Percentiles rank a stretch among this genome's conserved stretches.
Evolutionary conservation across 2,797 vertebrate genomes (phyloP).

Genomic region (Spea hammondii): DNA sequence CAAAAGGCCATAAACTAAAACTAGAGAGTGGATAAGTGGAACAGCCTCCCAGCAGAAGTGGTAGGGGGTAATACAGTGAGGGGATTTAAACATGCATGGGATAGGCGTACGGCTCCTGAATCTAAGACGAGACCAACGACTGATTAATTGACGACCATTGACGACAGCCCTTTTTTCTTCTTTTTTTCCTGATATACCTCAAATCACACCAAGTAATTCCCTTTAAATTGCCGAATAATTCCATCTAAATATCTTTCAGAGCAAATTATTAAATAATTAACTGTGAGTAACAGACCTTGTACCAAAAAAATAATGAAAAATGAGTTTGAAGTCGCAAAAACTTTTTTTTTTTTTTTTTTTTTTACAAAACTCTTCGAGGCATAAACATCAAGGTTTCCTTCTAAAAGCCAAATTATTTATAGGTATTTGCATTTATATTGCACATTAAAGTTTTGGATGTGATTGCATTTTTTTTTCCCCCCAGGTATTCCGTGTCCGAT

Average conservation of each 20-base stretch:
- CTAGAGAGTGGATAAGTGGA: no score
- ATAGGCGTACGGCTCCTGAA: no score
- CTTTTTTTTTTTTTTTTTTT: background rate
- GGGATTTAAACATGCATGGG: no score
- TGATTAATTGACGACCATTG: no score
- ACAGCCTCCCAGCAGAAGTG: no score
- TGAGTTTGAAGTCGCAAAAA: background rate
- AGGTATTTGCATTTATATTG: background rate
- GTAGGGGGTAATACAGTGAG: no score
- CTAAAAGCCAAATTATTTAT: background rate
- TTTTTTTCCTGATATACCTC: background rate
- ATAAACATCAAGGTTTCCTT: background rate
- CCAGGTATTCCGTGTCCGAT: slow-evolving; percentile 93
- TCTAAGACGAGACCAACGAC: no score
- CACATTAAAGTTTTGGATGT: slow-evolving; percentile 2
- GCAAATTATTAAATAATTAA: background rate
- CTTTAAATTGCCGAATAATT: slow-evolving; percentile 30
- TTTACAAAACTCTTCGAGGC: background rate
- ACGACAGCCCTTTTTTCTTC: no score
- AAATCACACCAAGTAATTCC: slow-evolving; percentile 14
- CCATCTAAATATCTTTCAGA: slow-evolving; percentile 15
- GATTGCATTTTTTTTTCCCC: slow-evolving; percentile 43
- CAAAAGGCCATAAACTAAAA: no score
- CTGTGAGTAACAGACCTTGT: background rate
- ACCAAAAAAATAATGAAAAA: background rate